Percentiles rank a stretch among this genome's conserved stretches.
Conservation (phyloP, 2,113 vertebrate genomes). For the Ptilonorhynchus violaceus region DNA sequence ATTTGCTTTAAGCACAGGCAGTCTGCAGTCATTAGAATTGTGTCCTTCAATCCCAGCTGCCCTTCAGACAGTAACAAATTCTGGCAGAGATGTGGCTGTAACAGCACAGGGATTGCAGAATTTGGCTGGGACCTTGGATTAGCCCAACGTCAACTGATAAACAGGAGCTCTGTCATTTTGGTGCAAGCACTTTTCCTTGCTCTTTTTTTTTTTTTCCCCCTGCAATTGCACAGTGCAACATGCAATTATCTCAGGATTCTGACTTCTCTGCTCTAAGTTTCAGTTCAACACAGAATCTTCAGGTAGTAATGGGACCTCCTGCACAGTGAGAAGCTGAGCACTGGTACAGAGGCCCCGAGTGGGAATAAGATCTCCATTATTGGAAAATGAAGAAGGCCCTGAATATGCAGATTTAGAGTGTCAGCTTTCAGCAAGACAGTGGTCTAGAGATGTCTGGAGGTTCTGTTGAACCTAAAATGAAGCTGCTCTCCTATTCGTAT, state of each 20-base stretch:
- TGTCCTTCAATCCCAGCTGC: not conserved
- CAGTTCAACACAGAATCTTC: not conserved
- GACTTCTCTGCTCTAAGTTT: not conserved
- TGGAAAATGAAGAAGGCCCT: not conserved
- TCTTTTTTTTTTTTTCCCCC: not conserved
- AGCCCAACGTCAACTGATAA: not conserved
- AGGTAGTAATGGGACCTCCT: not conserved
- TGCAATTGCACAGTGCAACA: not conserved
- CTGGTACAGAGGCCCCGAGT: not conserved
- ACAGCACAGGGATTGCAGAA: not conserved
- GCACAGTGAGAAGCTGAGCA: not conserved
- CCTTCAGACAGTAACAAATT: not conserved
- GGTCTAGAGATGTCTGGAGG: not conserved
- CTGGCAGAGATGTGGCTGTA: not conserved
- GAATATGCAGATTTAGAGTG: not conserved
- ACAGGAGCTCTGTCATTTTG: not conserved
- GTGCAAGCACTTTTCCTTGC: not conserved
- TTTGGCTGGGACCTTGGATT: not conserved
- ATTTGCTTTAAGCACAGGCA: not conserved
- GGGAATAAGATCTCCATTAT: not conserved
- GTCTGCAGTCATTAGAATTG: not conserved
- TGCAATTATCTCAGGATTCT: not conserved
- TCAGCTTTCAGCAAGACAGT: not conserved
- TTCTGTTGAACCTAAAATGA: not conserved
- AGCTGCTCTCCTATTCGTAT: not conserved